Conservation (phyloP, 1,140 invertebrate genomes). For the Venustaconcha ellipsiformis region DNA sequence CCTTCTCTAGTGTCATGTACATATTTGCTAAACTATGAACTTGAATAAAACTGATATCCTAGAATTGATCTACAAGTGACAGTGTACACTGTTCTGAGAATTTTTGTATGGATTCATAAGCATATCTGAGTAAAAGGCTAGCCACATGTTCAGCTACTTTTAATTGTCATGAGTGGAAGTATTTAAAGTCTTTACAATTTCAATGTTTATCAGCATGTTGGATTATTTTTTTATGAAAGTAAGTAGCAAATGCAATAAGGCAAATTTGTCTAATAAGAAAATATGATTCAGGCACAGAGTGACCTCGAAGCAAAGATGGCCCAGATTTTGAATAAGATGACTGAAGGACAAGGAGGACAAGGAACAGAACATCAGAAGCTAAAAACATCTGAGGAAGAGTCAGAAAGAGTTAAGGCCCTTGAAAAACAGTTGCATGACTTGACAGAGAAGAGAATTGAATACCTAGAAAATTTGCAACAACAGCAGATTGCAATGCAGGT, state of each 20-base stretch:
- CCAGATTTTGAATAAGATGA: slow-evolving; percentile 43
- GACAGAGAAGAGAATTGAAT: slow-evolving; percentile 55
- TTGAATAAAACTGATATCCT: too few relatives aligned
- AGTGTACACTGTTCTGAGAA: too few relatives aligned
- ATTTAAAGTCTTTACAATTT: background rate
- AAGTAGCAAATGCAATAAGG: background rate
- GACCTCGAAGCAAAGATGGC: slow-evolving; percentile 56
- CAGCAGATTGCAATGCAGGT: slow-evolving; percentile 60
- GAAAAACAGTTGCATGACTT: slow-evolving; percentile 51
- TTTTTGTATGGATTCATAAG: too few relatives aligned
- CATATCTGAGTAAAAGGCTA: too few relatives aligned
- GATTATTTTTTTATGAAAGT: background rate
- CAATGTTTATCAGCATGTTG: slow-evolving; percentile 5
- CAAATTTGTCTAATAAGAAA: background rate
- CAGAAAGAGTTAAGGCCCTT: slow-evolving; percentile 39
- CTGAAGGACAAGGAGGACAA: slow-evolving; percentile 43
- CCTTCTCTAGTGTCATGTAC: too few relatives aligned
- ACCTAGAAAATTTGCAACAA: slow-evolving; percentile 54
- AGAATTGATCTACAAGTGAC: too few relatives aligned
- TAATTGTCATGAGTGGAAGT: background rate
- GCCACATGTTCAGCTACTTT: too few relatives aligned
- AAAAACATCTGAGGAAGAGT: slow-evolving; percentile 7
- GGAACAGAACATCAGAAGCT: slow-evolving; percentile 5
- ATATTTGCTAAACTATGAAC: too few relatives aligned
- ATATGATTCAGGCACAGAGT: slow-evolving; percentile 45